Base-by-base conservation (phyloP, 2,797 vertebrate species). In the Cacajao melanocephalus region DNA sequence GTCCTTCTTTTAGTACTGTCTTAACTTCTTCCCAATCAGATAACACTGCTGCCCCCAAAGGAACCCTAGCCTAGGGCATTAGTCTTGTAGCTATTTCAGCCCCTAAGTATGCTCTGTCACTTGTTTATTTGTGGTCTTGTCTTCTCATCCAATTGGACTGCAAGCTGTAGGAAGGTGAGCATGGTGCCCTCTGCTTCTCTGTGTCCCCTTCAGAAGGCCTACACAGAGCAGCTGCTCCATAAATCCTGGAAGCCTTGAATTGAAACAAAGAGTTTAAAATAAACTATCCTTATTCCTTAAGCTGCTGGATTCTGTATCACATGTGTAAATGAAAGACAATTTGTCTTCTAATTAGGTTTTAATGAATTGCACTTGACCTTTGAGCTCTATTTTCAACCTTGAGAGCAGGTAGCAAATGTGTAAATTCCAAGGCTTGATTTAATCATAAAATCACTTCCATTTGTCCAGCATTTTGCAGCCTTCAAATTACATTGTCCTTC, bases 331-430 rank as follows among this genome's bases (percentile, higher is more conserved):
- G 95, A 97, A 98, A 97, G 87, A 93, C 80, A 92, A 67, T 96
- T 97, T 98, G 96, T 97, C 95, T 96, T 96, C 88, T 96, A 97
- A 97, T 96, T 98, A 96, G 72, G 67, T 95, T 97, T 94, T 98
- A 98, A 97, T 96, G 93, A 98, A 97, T 98, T 94, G 92, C 48
- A 90, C 72, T 97, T 98, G 96, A 98, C 73, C 96, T 97, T 97
- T 96, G 96, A 96, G 84, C 84, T 96, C 85, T 70, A 55, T 84
- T 98, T 98, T 81, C 76, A 95, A 95, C 93, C 93, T 93, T 61
- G 84, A 97, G 89, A 90, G 52, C 81, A 81, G 72, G 73, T 52
- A 55, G 41, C 61, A 85, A 96, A 94, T 88, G 88, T 78, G 85
- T 94, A 97, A 93, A 95, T 93, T 95, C 84, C 52, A 94, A 94